A percentile compares a stretch with the other conserved stretches of the same genome.
Conservation (phyloP, 2,797 vertebrate species). For the Gephyroberyx darwinii region DNA sequence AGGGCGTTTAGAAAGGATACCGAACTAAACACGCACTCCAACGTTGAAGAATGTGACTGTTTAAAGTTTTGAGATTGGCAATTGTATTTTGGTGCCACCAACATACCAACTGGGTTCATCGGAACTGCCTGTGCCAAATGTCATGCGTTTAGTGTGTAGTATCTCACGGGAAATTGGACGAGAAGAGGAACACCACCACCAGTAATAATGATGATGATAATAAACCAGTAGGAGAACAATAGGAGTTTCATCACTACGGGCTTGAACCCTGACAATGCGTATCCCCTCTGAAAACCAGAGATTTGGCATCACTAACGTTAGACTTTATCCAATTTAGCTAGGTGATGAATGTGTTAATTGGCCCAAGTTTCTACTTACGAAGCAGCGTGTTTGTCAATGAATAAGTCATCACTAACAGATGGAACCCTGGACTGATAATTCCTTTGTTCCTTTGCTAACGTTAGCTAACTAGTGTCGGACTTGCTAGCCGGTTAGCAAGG, state of each 20-base stretch:
- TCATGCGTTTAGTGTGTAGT: neutral
- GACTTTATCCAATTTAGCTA: slow-evolving; percentile 1
- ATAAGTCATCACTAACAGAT: slow-evolving; percentile 49
- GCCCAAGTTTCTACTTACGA: neutral
- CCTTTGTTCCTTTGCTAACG: slow-evolving; percentile 77
- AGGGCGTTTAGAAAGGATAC: too few relatives aligned
- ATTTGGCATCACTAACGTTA: slow-evolving; percentile 9
- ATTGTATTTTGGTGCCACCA: neutral
- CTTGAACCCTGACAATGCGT: neutral
- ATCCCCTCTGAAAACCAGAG: neutral
- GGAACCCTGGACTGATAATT: slow-evolving; percentile 71
- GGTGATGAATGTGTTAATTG: neutral
- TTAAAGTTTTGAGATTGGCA: neutral
- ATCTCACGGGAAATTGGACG: neutral
- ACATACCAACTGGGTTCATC: neutral
- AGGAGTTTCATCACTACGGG: neutral
- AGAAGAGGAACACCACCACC: neutral
- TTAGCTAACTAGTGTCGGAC: slow-evolving; percentile 71
- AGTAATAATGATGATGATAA: neutral
- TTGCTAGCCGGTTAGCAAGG: slow-evolving; percentile 64
- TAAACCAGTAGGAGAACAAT: neutral
- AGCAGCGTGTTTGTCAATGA: neutral
- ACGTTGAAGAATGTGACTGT: too few relatives aligned
- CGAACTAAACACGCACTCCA: too few relatives aligned
- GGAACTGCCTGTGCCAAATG: neutral